phyloP scores from a whole-genome alignment of 2,888 invertebrate genomes.

The Pheosia gnoma region DNA sequence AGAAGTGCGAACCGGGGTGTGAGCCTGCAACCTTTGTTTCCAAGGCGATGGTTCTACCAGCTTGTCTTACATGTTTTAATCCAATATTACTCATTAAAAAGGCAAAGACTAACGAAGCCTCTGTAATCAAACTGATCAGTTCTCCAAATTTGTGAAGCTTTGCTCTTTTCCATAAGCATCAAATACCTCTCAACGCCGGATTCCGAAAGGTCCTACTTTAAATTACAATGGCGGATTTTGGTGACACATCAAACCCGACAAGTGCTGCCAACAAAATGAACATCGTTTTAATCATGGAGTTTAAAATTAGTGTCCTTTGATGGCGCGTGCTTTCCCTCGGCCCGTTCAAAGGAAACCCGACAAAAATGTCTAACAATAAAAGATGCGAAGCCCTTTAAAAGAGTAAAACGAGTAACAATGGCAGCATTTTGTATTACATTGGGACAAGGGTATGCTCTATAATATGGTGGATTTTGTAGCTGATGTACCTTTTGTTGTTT shows the following conservation, averaged over 20 bases:
- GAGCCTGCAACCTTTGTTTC: too few species aligned
- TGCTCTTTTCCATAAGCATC: not conserved
- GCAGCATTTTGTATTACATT: not conserved
- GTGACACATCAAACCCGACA: not conserved
- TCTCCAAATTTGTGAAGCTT: not conserved
- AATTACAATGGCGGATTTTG: not conserved
- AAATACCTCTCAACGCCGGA: not conserved
- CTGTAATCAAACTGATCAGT: too few species aligned
- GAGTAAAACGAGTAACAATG: slow-evolving; percentile 1
- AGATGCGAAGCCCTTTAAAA: slow-evolving; percentile 5
- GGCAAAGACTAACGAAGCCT: too few species aligned
- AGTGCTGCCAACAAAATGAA: slow-evolving; percentile 3
- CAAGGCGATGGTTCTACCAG: too few species aligned
- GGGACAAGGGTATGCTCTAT: not conserved
- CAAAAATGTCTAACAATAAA: slow-evolving; percentile 4
- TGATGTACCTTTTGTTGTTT: not conserved
- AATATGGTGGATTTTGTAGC: not conserved
- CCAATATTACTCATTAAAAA: too few species aligned
- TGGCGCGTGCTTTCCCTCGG: not conserved
- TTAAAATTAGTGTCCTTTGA: slow-evolving; percentile 6
- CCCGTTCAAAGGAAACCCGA: not conserved
- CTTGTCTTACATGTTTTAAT: too few species aligned
- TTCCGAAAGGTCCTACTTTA: not conserved
- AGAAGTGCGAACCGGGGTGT: too few species aligned
- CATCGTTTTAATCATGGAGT: slow-evolving; percentile 5